Evolutionary conservation across 2,113 vertebrate genomes (phyloP), one percentile per base, ranked within the genome.

Genomic region (Gambusia affinis): DNA sequence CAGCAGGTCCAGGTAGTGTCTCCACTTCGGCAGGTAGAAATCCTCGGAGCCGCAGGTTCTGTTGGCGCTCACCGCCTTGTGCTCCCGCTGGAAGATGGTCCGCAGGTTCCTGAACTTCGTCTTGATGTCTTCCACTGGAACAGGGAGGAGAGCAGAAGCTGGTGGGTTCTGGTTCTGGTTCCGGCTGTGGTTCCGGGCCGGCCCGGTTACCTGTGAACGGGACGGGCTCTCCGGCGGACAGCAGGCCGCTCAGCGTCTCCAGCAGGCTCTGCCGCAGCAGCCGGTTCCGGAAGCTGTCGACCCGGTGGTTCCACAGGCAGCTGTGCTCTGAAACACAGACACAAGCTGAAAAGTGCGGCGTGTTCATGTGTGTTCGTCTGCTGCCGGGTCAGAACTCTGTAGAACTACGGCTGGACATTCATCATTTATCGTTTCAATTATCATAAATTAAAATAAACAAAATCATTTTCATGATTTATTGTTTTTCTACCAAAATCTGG

Each of bases 61-160:
- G 87, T 87, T 92, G 0, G 88, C 72, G 67, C 77, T 90, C 72
- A 86, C 75, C 0, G 69, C 76, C 65, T 86, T 85, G 84, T 92
- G 89, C 22, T 92, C 90, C 0, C 88, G 89, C 8, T 90, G 88
- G 83, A 92, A 92, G 73, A 85, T 87, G 62, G 90, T 89, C 4
- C 89, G 72, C 65, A 92, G n/a, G 84, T 89, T 89, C 73, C 87
- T 67, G 86, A 92, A 92, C 79, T 92, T 92, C 4, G 86, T 84
- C 75, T 90, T 92, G 14, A 92, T 83, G 82, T 90, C 89, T 47
- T 90, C 85, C 72, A 88, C 90, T 92, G n/a, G 19, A 57, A 35
- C 35, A 66, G 0, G 2, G 76, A 60, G 29, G 66, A 68, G 1
- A 28, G 33, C 42, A 81, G 7, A 64, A 12, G 8, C 19, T 28